Base-by-base conservation (phyloP, 2,797 vertebrate species). In the Cuniculus paca region DNA sequence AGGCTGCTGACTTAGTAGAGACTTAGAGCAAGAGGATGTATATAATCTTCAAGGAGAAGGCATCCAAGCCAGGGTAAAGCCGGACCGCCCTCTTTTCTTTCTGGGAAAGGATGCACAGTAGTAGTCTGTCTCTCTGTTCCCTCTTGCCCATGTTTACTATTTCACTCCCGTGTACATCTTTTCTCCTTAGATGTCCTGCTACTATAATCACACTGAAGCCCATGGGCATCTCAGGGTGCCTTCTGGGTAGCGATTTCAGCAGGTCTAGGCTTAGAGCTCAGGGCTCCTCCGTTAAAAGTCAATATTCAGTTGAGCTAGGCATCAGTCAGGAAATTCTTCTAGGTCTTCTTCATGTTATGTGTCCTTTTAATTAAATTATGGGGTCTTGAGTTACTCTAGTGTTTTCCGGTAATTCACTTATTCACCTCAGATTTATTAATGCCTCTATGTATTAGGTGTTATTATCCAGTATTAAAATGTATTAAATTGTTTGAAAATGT, bases 401-500 rank as follows among this genome's bases (percentile, higher is more conserved):
- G 39, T 79, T 78, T 77, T 48, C 28, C 45, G 36, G 11, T 52
- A 52, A 52, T 16, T 52, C 52, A 77, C 65, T 75, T 36, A 84
- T 74, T 72, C 22, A 91, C 19, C 75, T 42, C 78, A 1, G 19
- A 79, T 68, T 75, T 34, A 70, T 70, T 45, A 68, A 61, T 12
- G 52, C 31, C 28, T 89, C 8, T 45, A 52, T 45, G 5, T 63
- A 11, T 48, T 12, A 94, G 39, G 7, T 52, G 24, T 13, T 63
- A 56, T 16, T 87, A 48, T 75, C 24, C 54, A 39, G 26, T 24
- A 81, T 89, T 45, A 14, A 63, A 80, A 96, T 58, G 34, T 28
- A 63, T 7, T 45, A 90, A 85, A 11, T 63, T 85, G 60, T 77
- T 89, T n/a, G 60, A 92, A 94, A 88, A 39, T 75, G 17, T 75